Evolutionary conservation across 2,888 invertebrate species (phyloP), one percentile per base, ranked within the genome.

Genomic region (Morpho helenor): DNA sequence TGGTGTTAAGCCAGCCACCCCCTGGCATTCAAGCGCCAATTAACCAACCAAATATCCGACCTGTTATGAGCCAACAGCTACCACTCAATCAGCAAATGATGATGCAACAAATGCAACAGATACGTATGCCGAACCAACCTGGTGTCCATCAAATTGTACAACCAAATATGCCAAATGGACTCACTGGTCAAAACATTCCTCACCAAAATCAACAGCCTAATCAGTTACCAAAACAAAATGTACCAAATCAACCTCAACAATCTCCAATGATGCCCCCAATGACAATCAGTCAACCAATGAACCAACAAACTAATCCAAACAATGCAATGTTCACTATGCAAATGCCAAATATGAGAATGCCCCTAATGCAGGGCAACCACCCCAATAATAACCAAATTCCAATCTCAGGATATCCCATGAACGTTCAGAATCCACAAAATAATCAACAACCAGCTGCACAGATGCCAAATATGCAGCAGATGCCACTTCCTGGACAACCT

Each of bases 81-180:
- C 76, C 82, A 0, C 62, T 85, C 60, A 82, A 82, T 46, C 84
- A 82, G 58, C 85, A 86, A 49, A 76, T 87, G 75, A 74, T 86
- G 68, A 69, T 87, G 73, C 87, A 86, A 55, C 87, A 87, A 63
- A 80, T 88, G 84, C 89, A 88, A 60, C 88, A 89, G 65, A 82
- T 88, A 82, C 76, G 87, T 23, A 75, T 88, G 77, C 75, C 82
- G 1, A 72, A 70, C 44, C 87, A 84, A 63, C 73, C 79, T 0
- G 86, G 81, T 22, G 71, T 82, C 56, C 86, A 84, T 57, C 53
- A 54, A 48, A 54, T 87, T 68, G 70, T 79, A 59, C 73, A 75
- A 23, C 81, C 76, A 54, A 77, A 74, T 40, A 75, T 88, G 77
- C 75, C 82, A 0, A 72, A 70, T 42, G 87, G 84, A 62, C 73